phyloP scores from a whole-genome alignment of 2,888 invertebrate genomes.

The Scaptomyza caliginosa region DNA sequence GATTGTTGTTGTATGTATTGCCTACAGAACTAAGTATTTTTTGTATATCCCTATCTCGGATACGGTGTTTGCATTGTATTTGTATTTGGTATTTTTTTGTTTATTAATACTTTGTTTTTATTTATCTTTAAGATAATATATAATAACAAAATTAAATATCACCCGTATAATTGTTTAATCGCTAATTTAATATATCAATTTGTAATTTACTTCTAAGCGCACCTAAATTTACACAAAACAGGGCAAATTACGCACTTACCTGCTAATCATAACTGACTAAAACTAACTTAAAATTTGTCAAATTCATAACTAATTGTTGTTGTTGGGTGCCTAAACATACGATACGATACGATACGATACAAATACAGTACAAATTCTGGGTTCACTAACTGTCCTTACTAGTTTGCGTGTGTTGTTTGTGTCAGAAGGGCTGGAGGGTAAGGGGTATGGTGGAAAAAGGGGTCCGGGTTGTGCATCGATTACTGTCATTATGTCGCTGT shows the following conservation, averaged over 20 bases:
- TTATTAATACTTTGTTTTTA: conserved; percentile 9
- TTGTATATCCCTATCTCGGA: conserved; percentile 19
- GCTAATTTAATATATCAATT: conserved; percentile 59
- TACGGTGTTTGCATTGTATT: conserved; percentile 3
- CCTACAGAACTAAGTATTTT: conserved; percentile 13
- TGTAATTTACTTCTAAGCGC: conserved; percentile 28
- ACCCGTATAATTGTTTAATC: conserved; percentile 67
- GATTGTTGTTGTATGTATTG: conserved; percentile 15
- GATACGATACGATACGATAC: conserved; percentile 10
- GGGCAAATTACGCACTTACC: conserved; percentile 56
- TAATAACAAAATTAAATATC: conserved; percentile 69
- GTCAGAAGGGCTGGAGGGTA: background rate
- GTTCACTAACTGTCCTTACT: conserved; percentile 8
- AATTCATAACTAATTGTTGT: conserved; percentile 47
- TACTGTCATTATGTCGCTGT: conserved; percentile 37
- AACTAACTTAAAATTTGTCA: conserved; percentile 38
- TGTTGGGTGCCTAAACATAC: conserved; percentile 20
- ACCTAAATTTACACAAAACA: conserved; percentile 43
- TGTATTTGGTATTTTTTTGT: conserved; percentile 2
- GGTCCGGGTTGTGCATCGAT: conserved; percentile 8
- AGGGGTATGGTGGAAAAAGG: background rate
- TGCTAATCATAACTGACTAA: conserved; percentile 45
- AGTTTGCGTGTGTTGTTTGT: background rate
- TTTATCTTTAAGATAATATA: conserved; percentile 52
- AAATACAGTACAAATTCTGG: conserved; percentile 10